A percentile compares a stretch with the other conserved stretches of the same genome.
These are phyloP conservation scores for Schizotus pectinicornis DNA, from an alignment of 2,888 invertebrate genomes.

Conservation along the genomic window DNA sequence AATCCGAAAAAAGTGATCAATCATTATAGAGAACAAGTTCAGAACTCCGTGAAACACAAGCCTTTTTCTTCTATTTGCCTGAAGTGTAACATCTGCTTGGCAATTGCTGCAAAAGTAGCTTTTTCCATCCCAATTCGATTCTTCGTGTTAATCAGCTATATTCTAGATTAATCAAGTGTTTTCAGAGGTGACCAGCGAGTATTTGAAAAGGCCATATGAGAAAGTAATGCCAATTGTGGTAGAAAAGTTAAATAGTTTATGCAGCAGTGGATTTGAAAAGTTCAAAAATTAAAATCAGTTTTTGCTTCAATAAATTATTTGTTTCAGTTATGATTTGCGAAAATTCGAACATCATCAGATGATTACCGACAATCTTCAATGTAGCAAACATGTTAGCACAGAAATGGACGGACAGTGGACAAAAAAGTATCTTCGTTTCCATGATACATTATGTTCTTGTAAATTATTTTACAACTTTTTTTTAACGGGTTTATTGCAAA, in stretches of 20 bases:
- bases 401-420: constrained; percentile 45
- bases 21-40: constrained; percentile 39
- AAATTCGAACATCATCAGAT: constrained; percentile 35
- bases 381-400: constrained; percentile 39
- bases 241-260: constrained; percentile 34
- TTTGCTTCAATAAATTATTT: constrained; percentile 5
- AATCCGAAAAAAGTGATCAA: constrained; percentile 45
- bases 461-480: neutral
- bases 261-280: constrained; percentile 43
- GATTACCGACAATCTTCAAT: constrained; percentile 39
- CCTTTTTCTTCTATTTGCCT: constrained; percentile 43
- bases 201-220: constrained; percentile 30
- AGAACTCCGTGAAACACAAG: constrained; percentile 39
- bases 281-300: constrained; percentile 17
- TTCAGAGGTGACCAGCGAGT: constrained; percentile 22
- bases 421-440: constrained; percentile 37
- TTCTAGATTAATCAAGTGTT: constrained; percentile 40
- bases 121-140: constrained; percentile 3
- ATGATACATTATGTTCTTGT: too few relatives aligned
- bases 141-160: neutral
- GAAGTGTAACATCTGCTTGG: constrained; percentile 45
- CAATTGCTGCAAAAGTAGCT: constrained; percentile 41
- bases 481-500: constrained; percentile 1
- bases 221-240: constrained; percentile 29
- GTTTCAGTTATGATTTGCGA: constrained; percentile 42